Evolutionary conservation across 2,797 vertebrate genomes (phyloP).

Genomic region (Crocodylus rhombifer): DNA sequence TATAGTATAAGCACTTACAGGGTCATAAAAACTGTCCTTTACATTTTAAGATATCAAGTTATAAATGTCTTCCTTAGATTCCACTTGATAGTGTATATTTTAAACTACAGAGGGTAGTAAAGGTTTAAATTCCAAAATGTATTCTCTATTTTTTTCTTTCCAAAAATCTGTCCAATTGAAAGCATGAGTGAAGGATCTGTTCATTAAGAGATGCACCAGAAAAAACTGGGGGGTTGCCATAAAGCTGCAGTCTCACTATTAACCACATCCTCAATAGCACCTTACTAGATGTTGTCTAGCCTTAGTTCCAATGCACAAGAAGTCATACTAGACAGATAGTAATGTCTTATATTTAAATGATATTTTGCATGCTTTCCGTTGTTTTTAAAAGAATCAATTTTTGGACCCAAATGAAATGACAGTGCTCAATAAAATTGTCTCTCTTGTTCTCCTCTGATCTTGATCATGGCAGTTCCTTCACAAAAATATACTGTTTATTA

Average conservation of each 20-base stretch:
- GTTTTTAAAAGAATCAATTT: not conserved
- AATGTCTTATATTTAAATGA: not conserved
- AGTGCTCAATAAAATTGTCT: not conserved
- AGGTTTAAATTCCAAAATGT: conserved; percentile 24
- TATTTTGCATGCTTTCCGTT: not conserved
- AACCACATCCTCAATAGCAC: not conserved
- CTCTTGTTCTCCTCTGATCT: not conserved
- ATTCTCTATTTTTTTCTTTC: not conserved
- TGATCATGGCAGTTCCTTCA: conserved; percentile 55
- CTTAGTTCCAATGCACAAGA: not conserved
- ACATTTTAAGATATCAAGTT: conserved; percentile 14
- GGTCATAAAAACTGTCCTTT: conserved; percentile 6
- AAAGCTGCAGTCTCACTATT: not conserved
- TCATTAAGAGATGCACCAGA: not conserved
- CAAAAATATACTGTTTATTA: conserved; percentile 31
- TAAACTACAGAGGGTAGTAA: not conserved
- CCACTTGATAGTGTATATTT: conserved; percentile 17
- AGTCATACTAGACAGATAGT: not conserved
- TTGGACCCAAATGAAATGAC: not conserved
- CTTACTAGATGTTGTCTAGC: not conserved
- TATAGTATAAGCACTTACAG: not conserved
- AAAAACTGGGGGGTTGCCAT: not conserved
- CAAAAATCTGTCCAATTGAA: conserved; percentile 1
- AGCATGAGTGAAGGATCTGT: not conserved
- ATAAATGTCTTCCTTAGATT: conserved; percentile 53